phyloP scores from a whole-genome alignment of 2,113 vertebrate genomes.

The Trinectes maculatus region DNA sequence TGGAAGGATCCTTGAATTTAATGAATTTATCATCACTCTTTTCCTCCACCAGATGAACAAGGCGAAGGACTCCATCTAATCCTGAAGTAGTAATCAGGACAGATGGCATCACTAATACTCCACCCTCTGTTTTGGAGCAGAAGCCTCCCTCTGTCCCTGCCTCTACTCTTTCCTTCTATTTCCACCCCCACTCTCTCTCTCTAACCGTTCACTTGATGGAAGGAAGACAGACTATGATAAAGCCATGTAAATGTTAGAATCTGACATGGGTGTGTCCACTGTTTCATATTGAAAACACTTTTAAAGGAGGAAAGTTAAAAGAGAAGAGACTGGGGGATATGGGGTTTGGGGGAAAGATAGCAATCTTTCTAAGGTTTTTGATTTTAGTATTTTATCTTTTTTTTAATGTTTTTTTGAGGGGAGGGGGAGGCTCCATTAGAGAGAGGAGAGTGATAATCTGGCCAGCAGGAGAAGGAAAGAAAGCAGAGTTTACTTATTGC shows the following conservation, averaged over 20 bases:
- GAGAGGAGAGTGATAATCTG: slow-evolving; percentile 40
- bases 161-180: slow-evolving; percentile 52
- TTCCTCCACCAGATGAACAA: slow-evolving; percentile 86
- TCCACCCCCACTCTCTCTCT: slow-evolving; percentile 60
- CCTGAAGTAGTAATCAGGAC: slow-evolving; percentile 87
- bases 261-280: slow-evolving; percentile 85
- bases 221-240: slow-evolving; percentile 71
- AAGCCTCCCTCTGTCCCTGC: slow-evolving; percentile 66
- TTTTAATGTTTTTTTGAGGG: slow-evolving; percentile 60
- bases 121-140: slow-evolving; percentile 73
- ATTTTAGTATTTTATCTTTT: slow-evolving; percentile 51
- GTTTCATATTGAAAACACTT: slow-evolving; percentile 90
- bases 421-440: slow-evolving; percentile 39
- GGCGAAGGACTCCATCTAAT: slow-evolving; percentile 94
- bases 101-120: slow-evolving; percentile 67
- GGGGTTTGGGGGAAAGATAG: slow-evolving; percentile 32
- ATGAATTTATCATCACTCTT: no score
- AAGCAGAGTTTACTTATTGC: slow-evolving; percentile 55
- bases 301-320: slow-evolving; percentile 60
- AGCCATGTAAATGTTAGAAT: slow-evolving; percentile 87
- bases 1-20: not conserved
- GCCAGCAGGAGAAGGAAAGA: slow-evolving; percentile 37
- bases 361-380: slow-evolving; percentile 55
- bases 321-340: slow-evolving; percentile 46
- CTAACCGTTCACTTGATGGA: slow-evolving; percentile 45